phyloP scores from a whole-genome alignment of 2,797 vertebrate species.

The Sardinella longiceps region DNA sequence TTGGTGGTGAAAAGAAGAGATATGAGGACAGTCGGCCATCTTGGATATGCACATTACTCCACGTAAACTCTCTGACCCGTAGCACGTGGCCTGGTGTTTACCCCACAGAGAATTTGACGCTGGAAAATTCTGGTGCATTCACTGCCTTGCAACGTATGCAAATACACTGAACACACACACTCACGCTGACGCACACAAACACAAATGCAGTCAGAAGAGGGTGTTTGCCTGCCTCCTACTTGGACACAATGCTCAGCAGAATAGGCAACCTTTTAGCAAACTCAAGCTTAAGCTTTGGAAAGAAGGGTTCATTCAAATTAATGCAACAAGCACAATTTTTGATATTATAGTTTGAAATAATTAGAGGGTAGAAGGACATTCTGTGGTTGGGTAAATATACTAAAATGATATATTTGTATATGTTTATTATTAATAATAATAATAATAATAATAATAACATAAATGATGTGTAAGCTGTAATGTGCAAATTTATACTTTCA shows the following conservation, averaged over 20 bases:
- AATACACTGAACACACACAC: not conserved
- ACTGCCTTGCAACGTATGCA: not conserved
- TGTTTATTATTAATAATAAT: not conserved
- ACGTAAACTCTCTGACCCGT: not conserved
- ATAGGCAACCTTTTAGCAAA: not conserved
- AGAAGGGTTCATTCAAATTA: not conserved
- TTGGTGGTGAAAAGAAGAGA: not conserved
- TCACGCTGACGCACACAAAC: not conserved
- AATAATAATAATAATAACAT: not conserved
- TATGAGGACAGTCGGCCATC: constrained; percentile 18
- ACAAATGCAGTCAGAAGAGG: not conserved
- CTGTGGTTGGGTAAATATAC: too few relatives aligned
- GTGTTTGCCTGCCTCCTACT: not conserved
- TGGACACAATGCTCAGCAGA: constrained; percentile 9
- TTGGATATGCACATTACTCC: constrained; percentile 20
- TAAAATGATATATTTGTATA: too few relatives aligned
- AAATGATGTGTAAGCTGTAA: not conserved
- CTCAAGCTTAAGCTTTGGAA: constrained; percentile 34
- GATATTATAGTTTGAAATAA: not conserved
- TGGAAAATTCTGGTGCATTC: constrained; percentile 4
- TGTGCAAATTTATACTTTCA: not conserved
- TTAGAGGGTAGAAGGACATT: too few relatives aligned
- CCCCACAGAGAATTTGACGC: not conserved
- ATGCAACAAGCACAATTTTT: not conserved
- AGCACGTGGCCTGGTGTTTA: constrained; percentile 11